A percentile compares a stretch with the other conserved stretches of the same genome.
Evolutionary conservation across 1,140 invertebrate genomes (phyloP).

Genomic region (Lasaia peninsularis): DNA sequence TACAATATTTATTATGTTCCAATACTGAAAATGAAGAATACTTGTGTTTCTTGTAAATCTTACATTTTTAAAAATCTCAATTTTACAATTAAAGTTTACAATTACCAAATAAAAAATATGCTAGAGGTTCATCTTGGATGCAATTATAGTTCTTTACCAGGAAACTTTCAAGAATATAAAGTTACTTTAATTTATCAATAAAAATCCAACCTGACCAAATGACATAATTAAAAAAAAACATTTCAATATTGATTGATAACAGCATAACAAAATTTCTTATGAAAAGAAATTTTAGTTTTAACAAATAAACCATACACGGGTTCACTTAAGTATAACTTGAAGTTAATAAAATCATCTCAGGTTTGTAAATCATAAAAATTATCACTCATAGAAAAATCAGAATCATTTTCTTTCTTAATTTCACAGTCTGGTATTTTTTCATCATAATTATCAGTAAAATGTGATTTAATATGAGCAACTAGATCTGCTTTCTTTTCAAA

Average conservation of each 20-base stretch:
- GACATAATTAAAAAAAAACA: not conserved
- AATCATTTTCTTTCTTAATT: conserved; percentile 61
- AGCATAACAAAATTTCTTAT: not conserved
- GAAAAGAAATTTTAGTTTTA: not conserved
- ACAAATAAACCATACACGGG: not conserved
- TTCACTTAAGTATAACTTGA: conserved; percentile 11
- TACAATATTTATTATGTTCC: too few relatives aligned
- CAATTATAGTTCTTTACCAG: too few relatives aligned
- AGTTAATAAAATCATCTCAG: conserved; percentile 31
- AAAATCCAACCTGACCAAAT: not conserved
- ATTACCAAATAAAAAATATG: too few relatives aligned
- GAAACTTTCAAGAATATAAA: too few relatives aligned
- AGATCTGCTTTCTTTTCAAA: conserved; percentile 77
- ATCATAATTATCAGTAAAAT: conserved; percentile 69
- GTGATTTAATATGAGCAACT: conserved; percentile 78
- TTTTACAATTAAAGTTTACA: too few relatives aligned
- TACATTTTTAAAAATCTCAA: too few relatives aligned
- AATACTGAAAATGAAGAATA: too few relatives aligned
- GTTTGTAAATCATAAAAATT: conserved; percentile 68
- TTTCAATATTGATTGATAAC: conserved; percentile 10
- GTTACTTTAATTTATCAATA: not conserved
- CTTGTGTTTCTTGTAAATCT: too few relatives aligned
- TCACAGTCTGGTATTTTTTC: conserved; percentile 53
- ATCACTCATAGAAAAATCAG: conserved; percentile 52
- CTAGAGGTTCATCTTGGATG: too few relatives aligned